These are phyloP conservation scores for Camarhynchus parvulus DNA, from an alignment of 2,113 vertebrate genomes.

Conservation along the genomic window DNA sequence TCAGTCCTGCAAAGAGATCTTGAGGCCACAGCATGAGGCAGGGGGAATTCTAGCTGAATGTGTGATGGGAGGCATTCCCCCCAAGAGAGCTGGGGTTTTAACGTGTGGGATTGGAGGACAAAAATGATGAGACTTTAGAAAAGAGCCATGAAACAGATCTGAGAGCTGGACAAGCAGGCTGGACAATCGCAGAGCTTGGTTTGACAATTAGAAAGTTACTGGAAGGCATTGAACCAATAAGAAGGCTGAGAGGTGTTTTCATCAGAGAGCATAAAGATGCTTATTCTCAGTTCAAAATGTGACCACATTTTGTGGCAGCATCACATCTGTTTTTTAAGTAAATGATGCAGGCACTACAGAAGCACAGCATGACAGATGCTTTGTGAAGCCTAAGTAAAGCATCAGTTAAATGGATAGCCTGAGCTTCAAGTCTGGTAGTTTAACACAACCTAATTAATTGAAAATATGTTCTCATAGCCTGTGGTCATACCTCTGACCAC, in stretches of 20 bases:
- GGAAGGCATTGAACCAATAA: neutral
- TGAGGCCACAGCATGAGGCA: neutral
- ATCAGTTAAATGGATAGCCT: neutral
- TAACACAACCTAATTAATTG: neutral
- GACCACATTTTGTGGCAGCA: neutral
- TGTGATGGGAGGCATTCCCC: neutral
- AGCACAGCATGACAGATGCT: neutral
- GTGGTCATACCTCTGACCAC: neutral
- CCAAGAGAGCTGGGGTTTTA: fast-evolving
- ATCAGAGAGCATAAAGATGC: neutral
- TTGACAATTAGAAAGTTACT: neutral
- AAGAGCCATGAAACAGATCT: neutral
- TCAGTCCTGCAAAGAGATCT: neutral
- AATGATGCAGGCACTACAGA: neutral
- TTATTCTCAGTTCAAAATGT: neutral
- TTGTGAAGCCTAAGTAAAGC: neutral
- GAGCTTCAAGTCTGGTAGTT: neutral
- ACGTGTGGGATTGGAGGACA: neutral
- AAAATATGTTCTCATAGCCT: neutral
- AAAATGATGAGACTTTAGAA: neutral
- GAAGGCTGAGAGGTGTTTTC: neutral
- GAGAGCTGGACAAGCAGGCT: neutral
- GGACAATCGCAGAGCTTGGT: neutral
- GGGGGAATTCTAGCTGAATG: neutral
- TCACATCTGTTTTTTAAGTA: neutral